Percentiles rank a stretch among this genome's conserved stretches.
These are phyloP conservation scores for Cettia cetti DNA, from an alignment of 2,113 vertebrate genomes.

Conservation along the genomic window DNA sequence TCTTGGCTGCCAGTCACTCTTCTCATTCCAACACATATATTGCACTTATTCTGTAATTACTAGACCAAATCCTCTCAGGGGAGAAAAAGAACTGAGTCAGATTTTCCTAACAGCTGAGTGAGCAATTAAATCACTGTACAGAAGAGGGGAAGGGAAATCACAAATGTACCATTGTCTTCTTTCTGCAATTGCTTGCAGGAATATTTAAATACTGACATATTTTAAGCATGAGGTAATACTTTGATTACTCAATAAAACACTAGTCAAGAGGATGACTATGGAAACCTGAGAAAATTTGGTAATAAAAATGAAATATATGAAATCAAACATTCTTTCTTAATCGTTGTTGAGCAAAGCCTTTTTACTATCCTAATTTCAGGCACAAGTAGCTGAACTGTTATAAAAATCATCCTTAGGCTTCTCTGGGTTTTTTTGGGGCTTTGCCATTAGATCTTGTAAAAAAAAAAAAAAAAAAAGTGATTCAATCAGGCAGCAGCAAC, in stretches of 20 bases:
- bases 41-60: neutral
- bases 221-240: neutral
- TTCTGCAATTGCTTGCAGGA: neutral
- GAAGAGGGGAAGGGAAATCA: neutral
- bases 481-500: neutral
- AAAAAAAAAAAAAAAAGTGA: neutral
- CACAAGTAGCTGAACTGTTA: neutral
- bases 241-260: neutral
- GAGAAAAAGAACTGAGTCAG: neutral
- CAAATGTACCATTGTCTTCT: neutral
- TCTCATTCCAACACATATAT: neutral
- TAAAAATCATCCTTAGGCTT: neutral
- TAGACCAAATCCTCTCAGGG: neutral
- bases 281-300: neutral
- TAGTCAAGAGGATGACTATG: neutral
- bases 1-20: neutral
- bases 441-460: neutral
- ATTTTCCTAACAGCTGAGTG: neutral
- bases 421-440: rapidly evolving
- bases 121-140: neutral
- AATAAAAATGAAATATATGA: neutral
- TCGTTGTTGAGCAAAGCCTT: neutral
- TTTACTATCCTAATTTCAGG: neutral
- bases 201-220: neutral
- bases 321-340: neutral